Base-by-base conservation (phyloP, 2,888 invertebrate genomes). In the Neocrepidodera transversa region DNA sequence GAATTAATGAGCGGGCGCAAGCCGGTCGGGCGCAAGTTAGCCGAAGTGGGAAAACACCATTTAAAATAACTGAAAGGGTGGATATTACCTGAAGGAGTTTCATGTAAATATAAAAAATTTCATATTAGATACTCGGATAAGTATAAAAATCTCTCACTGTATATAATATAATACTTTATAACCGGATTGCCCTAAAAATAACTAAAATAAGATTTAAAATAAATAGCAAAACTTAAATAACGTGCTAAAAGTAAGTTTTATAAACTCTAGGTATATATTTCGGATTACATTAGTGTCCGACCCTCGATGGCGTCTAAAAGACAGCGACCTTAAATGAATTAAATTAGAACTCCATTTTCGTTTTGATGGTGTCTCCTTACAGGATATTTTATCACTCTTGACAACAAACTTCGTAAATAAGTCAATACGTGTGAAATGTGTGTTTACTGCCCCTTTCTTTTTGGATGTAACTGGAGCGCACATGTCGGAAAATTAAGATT, bases 331-430 rank as follows among this genome's bases (percentile, higher is more conserved):
- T 38, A 30, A 42, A 51, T 51, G 51, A 51, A 51, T 51, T 51
- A 30, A 40, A 51, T 51, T 51, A 18, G 51, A 51, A 28, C 18
- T 42, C 51, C 40, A 51, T 51, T 51, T 40, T 51, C 30, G 28
- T 50, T 36, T 50, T 38, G 50, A 38, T 51, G 51, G 51, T 40
- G 20, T 51, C 30, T 40, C 30, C 40, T 51, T 51, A 30, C 51
- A 40, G 13, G 51, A 51, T 51, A 52, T 48, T 53, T 58, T 58
- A 58, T 43, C 42, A 48, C 48, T 32, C 14, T 47, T 48, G 17
- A 36, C 60, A 43, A 36, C 53, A 53, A 57, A 51, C 36, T 52
- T 20, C 42, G 56, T 50, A 61, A 60, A 60, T 45, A 56, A 57
- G 57, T 50, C 53, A 61, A 57, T 57, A 40, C 28, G 8, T 49